Evolutionary conservation across 1,140 invertebrate genomes (phyloP), one percentile per base, ranked within the genome.

Genomic region (Acromyrmex charruanus): DNA sequence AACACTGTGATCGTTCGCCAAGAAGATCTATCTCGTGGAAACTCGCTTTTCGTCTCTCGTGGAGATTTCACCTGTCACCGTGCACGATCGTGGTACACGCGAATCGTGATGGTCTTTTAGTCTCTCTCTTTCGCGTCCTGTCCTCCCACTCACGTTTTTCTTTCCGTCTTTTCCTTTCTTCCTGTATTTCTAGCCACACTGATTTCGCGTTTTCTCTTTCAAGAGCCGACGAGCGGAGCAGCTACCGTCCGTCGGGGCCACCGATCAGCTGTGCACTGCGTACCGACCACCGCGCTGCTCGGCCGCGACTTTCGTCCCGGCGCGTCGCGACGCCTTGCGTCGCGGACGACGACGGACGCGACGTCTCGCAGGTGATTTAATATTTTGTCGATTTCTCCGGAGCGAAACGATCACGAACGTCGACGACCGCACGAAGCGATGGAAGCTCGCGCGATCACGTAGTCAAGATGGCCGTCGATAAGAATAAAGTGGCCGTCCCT

Each of bases 201-300:
- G 21, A 5, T 21, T 31, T 63, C 58, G 21, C 69, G 35, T 25
- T 63, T n/a, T 65, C n/a, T 12, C n/a, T 82, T 74, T 87, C 58
- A 63, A 39, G 86, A 88, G 75, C 10, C 81, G 69, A 91, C 88
- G 91, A 90, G 74, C 79, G 39, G 53, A 82, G 69, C 87, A 86
- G 69, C 82, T 85, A 88, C 87, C 92, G 87, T 91, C 92, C 91
- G 91, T 91, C 85, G 74, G 35, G 80, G 86, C 86, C 81, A 91
- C 92, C 87, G 93, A 93, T 93, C 93, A 93, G 93, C 93, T 93
- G 93, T 93, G 91, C 89, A 92, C 93, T 93, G 89, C 87, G 89
- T 88, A 77, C 77, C 28, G 84, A 86, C 59, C 49, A 85, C 82
- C 31, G 74, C 82, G 82, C 74, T 28, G 35, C 55, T 61, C 85